Base-by-base conservation (phyloP, 1,140 invertebrate genomes). In the Megalonaias nervosa region DNA sequence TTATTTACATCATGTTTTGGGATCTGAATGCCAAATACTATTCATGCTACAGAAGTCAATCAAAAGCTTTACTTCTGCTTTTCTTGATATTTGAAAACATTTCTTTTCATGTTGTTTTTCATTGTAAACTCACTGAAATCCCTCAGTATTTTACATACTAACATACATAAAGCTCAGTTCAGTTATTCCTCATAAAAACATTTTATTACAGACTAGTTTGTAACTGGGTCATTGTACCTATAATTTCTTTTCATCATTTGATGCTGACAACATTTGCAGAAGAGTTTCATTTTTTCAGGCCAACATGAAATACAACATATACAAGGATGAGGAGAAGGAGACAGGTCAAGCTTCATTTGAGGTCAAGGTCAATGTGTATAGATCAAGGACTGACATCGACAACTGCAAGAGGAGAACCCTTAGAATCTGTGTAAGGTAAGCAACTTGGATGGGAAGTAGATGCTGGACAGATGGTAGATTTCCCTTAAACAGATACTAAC, bases 261-360 rank as follows among this genome's bases (percentile, higher is more conserved):
- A 26, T 71, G 56, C 1, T 17, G 1, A 2, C 26, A 31, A 31
- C 26, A 31, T 31, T 31, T 31, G 26, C 26, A 31, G 26, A 58
- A 19, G 48, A 23, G 13, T n/a, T 58, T 58, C 23, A 19, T 15
- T 72, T 26, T 19, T 81, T 21, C 77, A 89, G 86, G 82, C 86
- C 17, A 85, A 83, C 71, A 84, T 90, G 15, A 82, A 81, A 26
- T 90, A 87, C 73, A 90, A 89, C 68, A 81, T 85, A 23, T 71
- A 81, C 73, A 55, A 77, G 21, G 71, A 71, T 11, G 66, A 84
- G 71, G 0, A 48, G 38, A 48, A 48, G 5, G 58, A 80, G 16
- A 71, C 82, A 23, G 58, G 72, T 38, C 74, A 74, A 57, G 82
- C 85, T 16, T 79, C 77, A 13, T 88, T 89, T 79, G 62, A 80